Evolutionary conservation across 2,113 vertebrate genomes (phyloP), one percentile per base, ranked within the genome.

Genomic region (Eubucco bourcierii): DNA sequence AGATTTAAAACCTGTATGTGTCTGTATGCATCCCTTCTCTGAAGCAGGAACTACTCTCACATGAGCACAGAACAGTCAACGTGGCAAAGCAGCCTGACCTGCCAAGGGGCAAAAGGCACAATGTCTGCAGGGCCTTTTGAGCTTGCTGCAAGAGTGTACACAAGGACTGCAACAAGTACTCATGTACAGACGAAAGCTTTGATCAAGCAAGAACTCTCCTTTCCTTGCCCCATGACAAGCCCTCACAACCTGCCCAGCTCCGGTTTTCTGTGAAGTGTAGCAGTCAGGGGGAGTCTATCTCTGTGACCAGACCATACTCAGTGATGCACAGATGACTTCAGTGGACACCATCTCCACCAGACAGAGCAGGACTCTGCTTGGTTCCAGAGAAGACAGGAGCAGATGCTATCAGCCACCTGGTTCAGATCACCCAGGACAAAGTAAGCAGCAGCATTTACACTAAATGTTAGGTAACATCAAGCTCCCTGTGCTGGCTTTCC

Each of bases 31-130:
- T 56, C 17, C 37, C 60, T 76, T 71, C 33, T 47, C 1, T 21
- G 28, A 55, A 41, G n/a, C n/a, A n/a, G 25, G 9, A 53, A 74
- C 47, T 29, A 15, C 53, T 33, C 25, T 33, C 25, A 12, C 12
- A 34, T n/a, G 11, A 28, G 47, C 46, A 70, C 9, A 46, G 17
- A 70, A 65, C 2, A 59, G 0, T 4, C 31, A 52, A 34, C 33
- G 50, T 0, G 1, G 39, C 33, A 52, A 63, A 0, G 2, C 31
- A 71, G 52, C 34, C 37, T 53, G 17, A 58, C 37, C 28, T 28
- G n/a, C 63, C n/a, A 60, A 31, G 37, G 18, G 71, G 37, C 25
- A 71, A 76, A 85, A 41, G 0, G 4, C 28, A 59, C 58, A 71
- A 61, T 20, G 66, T 17, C 46, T 44, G 3, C 1, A 15, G 14